Conservation (phyloP, 2,797 vertebrate genomes). For the Chaunax sp. region DNA sequence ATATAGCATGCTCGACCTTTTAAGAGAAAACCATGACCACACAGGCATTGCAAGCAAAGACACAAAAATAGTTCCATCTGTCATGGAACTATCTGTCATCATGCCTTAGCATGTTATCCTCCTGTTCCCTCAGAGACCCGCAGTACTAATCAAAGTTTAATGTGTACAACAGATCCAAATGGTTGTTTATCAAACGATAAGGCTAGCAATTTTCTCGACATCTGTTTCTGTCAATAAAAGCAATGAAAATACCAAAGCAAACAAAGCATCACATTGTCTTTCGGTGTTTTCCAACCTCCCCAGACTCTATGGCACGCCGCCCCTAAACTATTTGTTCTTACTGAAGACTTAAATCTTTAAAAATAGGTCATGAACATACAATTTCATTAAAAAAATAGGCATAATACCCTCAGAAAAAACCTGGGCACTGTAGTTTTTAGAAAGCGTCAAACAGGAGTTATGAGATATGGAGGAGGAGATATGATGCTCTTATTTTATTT, state of each 20-base stretch:
- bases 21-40: conserved; percentile 24
- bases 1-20: conserved; percentile 21
- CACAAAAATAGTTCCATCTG: conserved; percentile 36
- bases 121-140: background rate
- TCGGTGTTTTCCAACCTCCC: background rate
- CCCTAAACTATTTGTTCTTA: background rate
- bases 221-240: background rate
- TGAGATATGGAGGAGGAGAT: too few species aligned
- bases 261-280: background rate
- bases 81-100: conserved; percentile 18
- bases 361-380: background rate
- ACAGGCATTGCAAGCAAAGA: background rate
- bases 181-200: conserved; percentile 11
- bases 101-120: conserved; percentile 11
- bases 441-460: too few species aligned
- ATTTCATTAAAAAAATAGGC: too few species aligned
- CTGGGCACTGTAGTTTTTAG: too few species aligned
- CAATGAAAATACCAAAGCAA: background rate
- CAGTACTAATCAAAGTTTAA: conserved; percentile 28
- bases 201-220: background rate
- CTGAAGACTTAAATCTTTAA: background rate
- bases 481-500: too few species aligned
- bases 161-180: background rate
- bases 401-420: too few species aligned
- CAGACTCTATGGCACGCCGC: background rate